Evolutionary conservation across 2,113 vertebrate genomes (phyloP).

Genomic region (Neopipo cinnamomea): DNA sequence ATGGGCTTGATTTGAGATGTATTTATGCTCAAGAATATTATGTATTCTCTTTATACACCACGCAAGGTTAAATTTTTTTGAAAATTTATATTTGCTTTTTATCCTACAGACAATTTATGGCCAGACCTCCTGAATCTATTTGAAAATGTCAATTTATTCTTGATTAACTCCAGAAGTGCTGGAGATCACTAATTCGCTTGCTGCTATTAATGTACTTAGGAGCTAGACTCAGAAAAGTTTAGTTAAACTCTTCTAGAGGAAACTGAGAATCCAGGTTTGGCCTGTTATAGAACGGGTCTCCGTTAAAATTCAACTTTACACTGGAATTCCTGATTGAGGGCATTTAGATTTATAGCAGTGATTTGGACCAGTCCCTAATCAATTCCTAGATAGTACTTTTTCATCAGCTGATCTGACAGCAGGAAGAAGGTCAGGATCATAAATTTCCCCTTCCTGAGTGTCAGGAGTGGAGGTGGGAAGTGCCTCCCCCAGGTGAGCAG

Average conservation of each 20-base stretch:
- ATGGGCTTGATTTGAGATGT: conserved; percentile 73
- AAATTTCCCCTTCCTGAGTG: not conserved
- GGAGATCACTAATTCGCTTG: not conserved
- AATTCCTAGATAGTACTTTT: conserved; percentile 30
- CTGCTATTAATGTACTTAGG: not conserved
- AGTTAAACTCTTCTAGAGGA: not conserved
- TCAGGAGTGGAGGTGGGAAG: not conserved
- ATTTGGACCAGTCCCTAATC: conserved; percentile 23
- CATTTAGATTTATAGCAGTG: conserved; percentile 41
- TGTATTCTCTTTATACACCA: conserved; percentile 77
- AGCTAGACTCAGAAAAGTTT: not conserved
- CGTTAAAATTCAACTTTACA: not conserved
- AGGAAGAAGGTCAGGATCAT: conserved; percentile 47
- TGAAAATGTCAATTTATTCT: conserved; percentile 49
- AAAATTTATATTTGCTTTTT: conserved; percentile 77
- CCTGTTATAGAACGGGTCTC: not conserved
- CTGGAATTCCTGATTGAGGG: not conserved
- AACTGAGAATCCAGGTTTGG: not conserved
- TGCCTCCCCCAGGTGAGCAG: not conserved
- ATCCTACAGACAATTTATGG: conserved; percentile 69
- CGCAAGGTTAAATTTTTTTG: conserved; percentile 74
- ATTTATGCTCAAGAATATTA: conserved; percentile 78
- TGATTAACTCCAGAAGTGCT: conserved; percentile 67
- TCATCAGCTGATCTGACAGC: conserved; percentile 50
- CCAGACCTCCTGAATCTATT: conserved; percentile 63